Percentiles rank a stretch among this genome's conserved stretches.
phyloP scores from a whole-genome alignment of 2,797 vertebrate species.

The Cuniculus paca region DNA sequence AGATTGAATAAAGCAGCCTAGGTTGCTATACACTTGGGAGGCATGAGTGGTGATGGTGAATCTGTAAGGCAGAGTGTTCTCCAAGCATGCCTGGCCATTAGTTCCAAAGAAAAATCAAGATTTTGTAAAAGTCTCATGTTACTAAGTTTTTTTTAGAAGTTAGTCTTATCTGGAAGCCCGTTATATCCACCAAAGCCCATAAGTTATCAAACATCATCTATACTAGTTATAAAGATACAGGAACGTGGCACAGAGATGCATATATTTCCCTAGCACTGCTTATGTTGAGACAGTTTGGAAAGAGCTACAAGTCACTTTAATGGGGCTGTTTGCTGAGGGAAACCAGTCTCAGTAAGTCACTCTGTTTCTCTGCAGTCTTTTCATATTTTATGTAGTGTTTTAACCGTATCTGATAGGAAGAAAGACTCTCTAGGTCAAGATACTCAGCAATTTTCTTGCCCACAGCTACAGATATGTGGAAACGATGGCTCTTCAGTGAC shows the following conservation, averaged over 20 bases:
- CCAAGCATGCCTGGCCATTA: neutral
- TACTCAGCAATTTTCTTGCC: neutral
- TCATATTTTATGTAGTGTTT: neutral
- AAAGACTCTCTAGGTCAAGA: neutral
- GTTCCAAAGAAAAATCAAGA: conserved; percentile 18
- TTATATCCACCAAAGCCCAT: neutral
- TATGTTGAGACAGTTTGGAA: neutral
- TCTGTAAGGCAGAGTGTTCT: neutral
- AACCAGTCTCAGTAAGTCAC: neutral
- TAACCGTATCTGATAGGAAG: neutral
- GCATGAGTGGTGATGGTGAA: neutral
- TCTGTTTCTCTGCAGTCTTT: conserved; percentile 25
- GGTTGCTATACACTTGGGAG: neutral
- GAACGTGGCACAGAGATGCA: neutral
- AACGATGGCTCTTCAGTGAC: neutral
- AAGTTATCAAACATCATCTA: neutral
- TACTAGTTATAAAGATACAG: neutral
- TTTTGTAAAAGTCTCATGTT: neutral
- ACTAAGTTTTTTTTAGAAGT: neutral
- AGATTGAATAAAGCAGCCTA: neutral
- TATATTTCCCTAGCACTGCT: neutral
- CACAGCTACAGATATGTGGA: neutral
- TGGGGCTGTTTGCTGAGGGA: neutral
- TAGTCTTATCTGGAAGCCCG: neutral
- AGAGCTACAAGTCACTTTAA: neutral